phyloP scores from a whole-genome alignment of 1,140 invertebrate species.

The Aphaenogaster ashmeadi region DNA sequence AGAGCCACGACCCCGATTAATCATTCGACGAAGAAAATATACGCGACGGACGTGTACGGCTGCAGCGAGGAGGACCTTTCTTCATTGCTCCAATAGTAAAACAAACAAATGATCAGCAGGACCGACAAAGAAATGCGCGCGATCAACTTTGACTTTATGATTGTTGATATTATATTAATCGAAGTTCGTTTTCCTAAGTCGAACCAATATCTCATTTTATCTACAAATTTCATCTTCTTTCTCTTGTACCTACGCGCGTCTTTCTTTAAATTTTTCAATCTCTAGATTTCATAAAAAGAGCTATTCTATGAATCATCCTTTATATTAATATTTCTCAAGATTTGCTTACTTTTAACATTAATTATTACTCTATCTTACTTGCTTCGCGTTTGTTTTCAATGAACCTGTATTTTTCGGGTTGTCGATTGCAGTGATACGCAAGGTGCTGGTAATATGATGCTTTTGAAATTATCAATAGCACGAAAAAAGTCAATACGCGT shows the following conservation, averaged over 20 bases:
- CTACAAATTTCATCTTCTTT: background rate
- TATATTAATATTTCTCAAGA: constrained; percentile 35
- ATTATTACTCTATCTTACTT: background rate
- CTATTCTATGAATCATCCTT: background rate
- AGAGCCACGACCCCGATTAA: constrained; percentile 77
- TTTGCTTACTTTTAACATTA: background rate
- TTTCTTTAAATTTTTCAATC: background rate
- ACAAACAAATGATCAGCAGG: background rate
- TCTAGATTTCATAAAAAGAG: background rate
- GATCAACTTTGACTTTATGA: background rate
- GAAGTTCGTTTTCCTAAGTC: background rate
- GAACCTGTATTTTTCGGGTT: background rate
- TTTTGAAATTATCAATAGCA: background rate
- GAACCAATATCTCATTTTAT: background rate
- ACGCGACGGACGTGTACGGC: constrained; percentile 8
- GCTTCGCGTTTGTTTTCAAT: background rate
- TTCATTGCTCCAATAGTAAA: constrained; percentile 51
- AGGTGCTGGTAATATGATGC: background rate
- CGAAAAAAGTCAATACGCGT: background rate
- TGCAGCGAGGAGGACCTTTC: constrained; percentile 36
- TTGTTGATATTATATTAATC: background rate
- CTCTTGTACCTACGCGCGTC: background rate
- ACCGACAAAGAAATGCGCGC: background rate
- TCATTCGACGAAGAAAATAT: constrained; percentile 73
- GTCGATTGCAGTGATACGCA: background rate